phyloP scores from a whole-genome alignment of 2,113 vertebrate species.

The Glareola pratincola region DNA sequence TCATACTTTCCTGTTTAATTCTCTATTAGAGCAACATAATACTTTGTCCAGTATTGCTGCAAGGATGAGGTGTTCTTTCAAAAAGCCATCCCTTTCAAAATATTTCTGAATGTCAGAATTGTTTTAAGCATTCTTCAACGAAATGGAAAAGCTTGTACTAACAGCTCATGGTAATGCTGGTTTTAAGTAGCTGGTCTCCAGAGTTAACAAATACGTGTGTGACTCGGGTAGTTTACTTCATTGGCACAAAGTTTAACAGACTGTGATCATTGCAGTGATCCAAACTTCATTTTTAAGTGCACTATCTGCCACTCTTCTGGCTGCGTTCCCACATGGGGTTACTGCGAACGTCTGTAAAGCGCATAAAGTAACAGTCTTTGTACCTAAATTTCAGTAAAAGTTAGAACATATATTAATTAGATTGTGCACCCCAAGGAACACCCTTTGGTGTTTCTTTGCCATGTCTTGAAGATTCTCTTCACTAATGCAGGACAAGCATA shows the following conservation, averaged over 20 bases:
- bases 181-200: background rate
- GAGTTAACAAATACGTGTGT: accelerated
- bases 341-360: background rate
- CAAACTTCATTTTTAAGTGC: background rate
- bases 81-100: background rate
- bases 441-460: background rate
- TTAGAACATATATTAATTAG: background rate
- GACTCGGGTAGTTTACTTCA: background rate
- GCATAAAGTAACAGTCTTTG: background rate
- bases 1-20: background rate
- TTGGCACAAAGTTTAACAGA: background rate
- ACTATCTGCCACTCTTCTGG: background rate
- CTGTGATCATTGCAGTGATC: background rate
- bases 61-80: background rate
- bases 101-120: background rate
- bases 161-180: accelerated
- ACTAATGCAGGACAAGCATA: background rate
- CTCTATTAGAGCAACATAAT: background rate
- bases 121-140: background rate
- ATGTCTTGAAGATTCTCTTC: background rate
- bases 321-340: background rate
- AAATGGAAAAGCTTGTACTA: background rate
- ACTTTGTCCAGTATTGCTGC: background rate
- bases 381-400: background rate
- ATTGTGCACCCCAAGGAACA: too few relatives aligned